phyloP scores from a whole-genome alignment of 2,113 vertebrate species.

The Athene noctua region DNA sequence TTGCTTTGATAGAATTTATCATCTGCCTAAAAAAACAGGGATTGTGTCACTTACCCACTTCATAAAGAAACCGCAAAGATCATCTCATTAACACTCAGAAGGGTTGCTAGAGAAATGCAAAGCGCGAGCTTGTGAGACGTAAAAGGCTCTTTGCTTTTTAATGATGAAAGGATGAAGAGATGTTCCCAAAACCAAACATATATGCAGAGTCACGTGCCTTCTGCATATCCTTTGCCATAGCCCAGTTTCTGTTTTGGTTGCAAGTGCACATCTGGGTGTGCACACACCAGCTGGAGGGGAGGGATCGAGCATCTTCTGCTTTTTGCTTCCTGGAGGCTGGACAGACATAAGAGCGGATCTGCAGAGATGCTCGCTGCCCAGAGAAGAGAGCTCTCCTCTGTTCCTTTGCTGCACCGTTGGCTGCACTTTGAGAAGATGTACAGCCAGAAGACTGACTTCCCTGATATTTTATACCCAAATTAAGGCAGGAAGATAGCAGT shows the following conservation, averaged over 20 bases:
- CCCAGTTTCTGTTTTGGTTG: background rate
- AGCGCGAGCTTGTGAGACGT: accelerated
- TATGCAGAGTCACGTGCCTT: accelerated
- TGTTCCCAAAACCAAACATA: background rate
- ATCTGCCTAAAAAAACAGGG: background rate
- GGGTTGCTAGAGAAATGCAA: background rate
- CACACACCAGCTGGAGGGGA: background rate
- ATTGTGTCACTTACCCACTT: background rate
- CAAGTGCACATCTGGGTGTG: accelerated
- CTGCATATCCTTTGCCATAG: accelerated
- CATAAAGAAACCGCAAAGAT: background rate
- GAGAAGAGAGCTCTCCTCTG: background rate
- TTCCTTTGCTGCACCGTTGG: background rate
- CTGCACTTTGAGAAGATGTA: background rate
- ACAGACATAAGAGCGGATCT: accelerated
- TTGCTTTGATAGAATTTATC: background rate
- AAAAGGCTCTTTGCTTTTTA: background rate
- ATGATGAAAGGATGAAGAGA: background rate
- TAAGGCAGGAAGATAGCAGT: background rate
- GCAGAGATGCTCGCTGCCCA: background rate
- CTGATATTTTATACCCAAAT: background rate
- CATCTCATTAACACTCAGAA: background rate
- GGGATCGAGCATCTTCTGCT: background rate
- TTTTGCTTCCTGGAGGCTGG: background rate
- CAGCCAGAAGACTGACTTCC: background rate